These are phyloP conservation scores for Rhadinocentrus ornatus DNA, from an alignment of 2,797 vertebrate species.

Conservation along the genomic window DNA sequence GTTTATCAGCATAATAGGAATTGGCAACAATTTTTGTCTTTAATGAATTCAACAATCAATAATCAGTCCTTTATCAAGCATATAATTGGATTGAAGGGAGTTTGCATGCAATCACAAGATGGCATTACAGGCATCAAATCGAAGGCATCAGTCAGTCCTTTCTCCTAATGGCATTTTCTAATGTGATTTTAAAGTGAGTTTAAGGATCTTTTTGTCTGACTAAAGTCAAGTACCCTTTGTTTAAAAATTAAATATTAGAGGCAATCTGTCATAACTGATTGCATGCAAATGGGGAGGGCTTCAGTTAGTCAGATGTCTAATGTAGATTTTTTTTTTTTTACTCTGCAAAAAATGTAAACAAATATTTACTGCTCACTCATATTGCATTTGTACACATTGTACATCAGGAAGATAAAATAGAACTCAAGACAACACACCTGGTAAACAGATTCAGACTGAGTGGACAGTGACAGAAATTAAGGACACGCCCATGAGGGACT, in stretches of 20 bases:
- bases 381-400: slow-evolving; percentile 1
- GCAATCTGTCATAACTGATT: neutral
- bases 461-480: slow-evolving; percentile 36
- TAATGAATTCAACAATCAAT: slow-evolving; percentile 1
- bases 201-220: neutral
- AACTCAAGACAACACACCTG: slow-evolving; percentile 30
- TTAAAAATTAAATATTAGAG: neutral
- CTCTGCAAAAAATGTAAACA: neutral
- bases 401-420: neutral
- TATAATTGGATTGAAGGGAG: neutral
- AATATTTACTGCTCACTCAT: neutral
- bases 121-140: neutral
- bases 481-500: slow-evolving; percentile 39
- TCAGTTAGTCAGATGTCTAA: neutral
- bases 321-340: neutral
- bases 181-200: too few species aligned
- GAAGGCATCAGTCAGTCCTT: neutral
- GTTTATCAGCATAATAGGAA: slow-evolving; percentile 7
- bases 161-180: neutral
- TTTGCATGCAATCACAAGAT: slow-evolving; percentile 1
- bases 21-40: neutral
- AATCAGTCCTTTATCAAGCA: slow-evolving; percentile 3
- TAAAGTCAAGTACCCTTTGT: neutral
- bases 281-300: too few species aligned
- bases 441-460: slow-evolving; percentile 31